Base-by-base conservation (phyloP, 2,113 vertebrate species). In the Daphoenositta chrysoptera region DNA sequence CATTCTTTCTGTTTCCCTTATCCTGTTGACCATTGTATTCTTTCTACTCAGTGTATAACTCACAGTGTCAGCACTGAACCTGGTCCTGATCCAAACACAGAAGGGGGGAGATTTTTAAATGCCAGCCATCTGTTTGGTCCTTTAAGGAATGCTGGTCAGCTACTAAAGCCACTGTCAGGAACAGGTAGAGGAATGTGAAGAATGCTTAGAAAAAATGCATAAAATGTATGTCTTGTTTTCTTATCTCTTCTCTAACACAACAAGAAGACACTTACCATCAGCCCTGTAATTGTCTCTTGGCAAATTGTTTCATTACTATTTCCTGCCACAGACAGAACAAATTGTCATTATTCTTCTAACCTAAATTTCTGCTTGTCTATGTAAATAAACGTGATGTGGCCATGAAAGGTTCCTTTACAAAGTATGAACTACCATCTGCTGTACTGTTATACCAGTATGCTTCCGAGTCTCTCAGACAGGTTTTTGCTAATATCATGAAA, bases 181-280 rank as follows among this genome's bases (percentile, higher is more conserved):
- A 60, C 75, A 96, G 86, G 92, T 93, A 95, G 53, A 94, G 70
- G 87, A 95, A 97, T 96, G 92, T 79, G 71, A 96, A 75, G 90
- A 94, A 93, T 89, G 95, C 80, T 91, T 95, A 89, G 78, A 76
- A 89, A 94, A 95, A 96, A 92, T 87, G 77, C 53, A 42, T 82
- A 88, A 92, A 96, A 91, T 61, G 31, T 56, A 24, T 89, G 65
- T 53, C 71, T 91, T 94, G 83, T 94, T 96, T 94, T 88, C 96
- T 92, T 95, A 94, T 94, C 93, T 96, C 57, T 77, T 75, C 58
- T 88, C 53, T 94, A 81, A 90, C 64, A 88, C 72, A 91, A 76
- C 23, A 91, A 81, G 31, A 90, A 16, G 56, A 69, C 50, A 80
- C 48, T 92, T 90, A 60, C 11, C 64, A 86, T 81, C 68, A 87